Evolutionary conservation across 2,888 invertebrate genomes (phyloP).

Genomic region (Timandra comae): DNA sequence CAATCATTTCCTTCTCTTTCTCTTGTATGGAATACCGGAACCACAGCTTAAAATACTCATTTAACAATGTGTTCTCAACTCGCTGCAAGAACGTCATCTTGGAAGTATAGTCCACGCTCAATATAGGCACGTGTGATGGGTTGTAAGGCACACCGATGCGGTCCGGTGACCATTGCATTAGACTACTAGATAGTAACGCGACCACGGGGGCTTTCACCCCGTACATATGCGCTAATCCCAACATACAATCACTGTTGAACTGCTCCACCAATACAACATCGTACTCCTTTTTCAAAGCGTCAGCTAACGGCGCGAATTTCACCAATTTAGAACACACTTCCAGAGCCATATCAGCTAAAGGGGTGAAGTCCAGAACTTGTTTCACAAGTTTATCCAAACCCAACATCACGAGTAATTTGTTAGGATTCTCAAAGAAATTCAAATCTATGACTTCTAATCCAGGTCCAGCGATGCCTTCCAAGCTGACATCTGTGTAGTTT

Average conservation of each 20-base stretch:
- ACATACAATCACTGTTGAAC: constrained; percentile 80
- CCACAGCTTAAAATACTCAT: constrained; percentile 47
- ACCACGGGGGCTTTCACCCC: constrained; percentile 72
- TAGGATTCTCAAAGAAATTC: constrained; percentile 35
- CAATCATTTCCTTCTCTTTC: constrained; percentile 52
- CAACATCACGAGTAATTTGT: constrained; percentile 30
- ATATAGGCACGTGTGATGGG: constrained; percentile 71
- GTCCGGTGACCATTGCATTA: constrained; percentile 75
- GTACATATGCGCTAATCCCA: constrained; percentile 76
- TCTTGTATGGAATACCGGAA: constrained; percentile 44
- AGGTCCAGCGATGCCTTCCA: constrained; percentile 51
- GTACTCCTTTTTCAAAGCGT: constrained; percentile 64
- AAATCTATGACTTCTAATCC: constrained; percentile 55
- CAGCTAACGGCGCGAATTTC: constrained; percentile 48
- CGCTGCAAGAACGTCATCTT: constrained; percentile 72
- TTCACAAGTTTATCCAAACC: constrained; percentile 38
- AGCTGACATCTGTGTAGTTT: constrained; percentile 59
- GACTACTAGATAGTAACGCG: constrained; percentile 70
- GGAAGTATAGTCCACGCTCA: constrained; percentile 63
- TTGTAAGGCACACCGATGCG: constrained; percentile 66
- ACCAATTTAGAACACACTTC: constrained; percentile 54
- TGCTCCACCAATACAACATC: constrained; percentile 79
- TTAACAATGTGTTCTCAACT: constrained; percentile 48
- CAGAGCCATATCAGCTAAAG: constrained; percentile 46
- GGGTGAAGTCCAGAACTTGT: constrained; percentile 40